Base-by-base conservation (phyloP, 2,113 vertebrate genomes). In the Fregetta grallaria region DNA sequence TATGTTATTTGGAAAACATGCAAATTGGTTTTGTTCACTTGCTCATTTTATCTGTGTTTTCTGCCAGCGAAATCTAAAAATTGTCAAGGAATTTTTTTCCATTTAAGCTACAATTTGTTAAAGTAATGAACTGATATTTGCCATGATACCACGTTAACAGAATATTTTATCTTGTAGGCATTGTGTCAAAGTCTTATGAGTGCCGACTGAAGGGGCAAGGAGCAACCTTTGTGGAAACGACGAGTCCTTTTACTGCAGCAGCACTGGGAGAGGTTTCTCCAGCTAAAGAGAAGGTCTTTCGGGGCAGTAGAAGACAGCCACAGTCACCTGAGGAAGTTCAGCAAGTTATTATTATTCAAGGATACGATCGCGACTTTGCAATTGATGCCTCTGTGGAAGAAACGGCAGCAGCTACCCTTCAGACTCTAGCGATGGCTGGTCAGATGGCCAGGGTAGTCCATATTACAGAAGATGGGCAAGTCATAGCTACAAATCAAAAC, bases 281-380 rank as follows among this genome's bases (percentile, higher is more conserved):
- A 3, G 90, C 94, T 29, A 97, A 95, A 61, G 98, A 98, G 53
- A 97, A 96, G 66, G 42, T 79, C 23, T 95, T 92, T 10, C 82
- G 95, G 19, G 58, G 90, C 81, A 58, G 92, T 67, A 90, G 47
- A 94, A 97, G 67, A 85, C 96, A 58, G n/a, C 95, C 38, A 8
- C 96, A 74, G 4, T 72, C 97, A 1, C 92, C 98, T 0, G 98
- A 99, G 79, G 94, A 98, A 7, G 96, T 99, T 36, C 99, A 99
- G 97, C 99, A 99, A 94, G 98, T 99, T 92, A 99, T 99, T 96
- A 99, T 99, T 90, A 99, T 99, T 93, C 99, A 99, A 96, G 99
- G 99, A 61, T 98, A 98, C 0, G 99, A 98, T 0, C 98, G 98
- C 0, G 99, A 98, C 63, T 98, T 99, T 18, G 94, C 98, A 61